Evolutionary conservation across 2,797 vertebrate species (phyloP).

Genomic region (Gallinago stenura): DNA sequence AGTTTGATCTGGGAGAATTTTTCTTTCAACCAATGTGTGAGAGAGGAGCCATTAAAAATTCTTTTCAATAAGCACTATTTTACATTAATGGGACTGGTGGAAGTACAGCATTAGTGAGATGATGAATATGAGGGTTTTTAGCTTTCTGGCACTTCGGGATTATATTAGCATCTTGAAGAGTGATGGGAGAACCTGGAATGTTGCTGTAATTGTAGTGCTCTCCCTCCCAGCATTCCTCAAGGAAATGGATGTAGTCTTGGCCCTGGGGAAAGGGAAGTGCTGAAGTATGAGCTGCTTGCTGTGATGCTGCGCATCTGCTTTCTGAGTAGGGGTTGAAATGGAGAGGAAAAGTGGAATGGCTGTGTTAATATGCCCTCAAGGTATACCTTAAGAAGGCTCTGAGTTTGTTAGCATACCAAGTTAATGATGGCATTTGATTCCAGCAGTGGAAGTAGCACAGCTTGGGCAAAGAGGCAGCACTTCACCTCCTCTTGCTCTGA

Average conservation of each 20-base stretch:
- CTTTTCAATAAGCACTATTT: constrained; percentile 35
- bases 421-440: constrained; percentile 24
- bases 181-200: background rate
- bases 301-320: background rate
- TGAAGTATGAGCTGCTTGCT: background rate
- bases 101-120: constrained; percentile 45
- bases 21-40: background rate
- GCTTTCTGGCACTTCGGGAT: constrained; percentile 10
- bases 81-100: constrained; percentile 26
- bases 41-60: constrained; percentile 29
- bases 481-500: background rate
- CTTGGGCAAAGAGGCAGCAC: background rate
- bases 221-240: background rate
- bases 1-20: background rate
- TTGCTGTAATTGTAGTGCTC: background rate
- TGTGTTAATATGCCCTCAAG: constrained; percentile 23
- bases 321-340: background rate
- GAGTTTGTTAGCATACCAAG: constrained; percentile 32
- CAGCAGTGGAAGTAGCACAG: background rate
- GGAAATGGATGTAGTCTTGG: background rate
- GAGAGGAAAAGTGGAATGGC: background rate
- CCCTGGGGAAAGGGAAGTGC: background rate
- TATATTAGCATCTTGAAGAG: background rate
- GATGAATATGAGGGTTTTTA: background rate
- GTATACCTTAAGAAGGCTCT: background rate